Evolutionary conservation across 1,140 invertebrate species (phyloP), one percentile per base, ranked within the genome.

Genomic region (Platyscapa corneri): DNA sequence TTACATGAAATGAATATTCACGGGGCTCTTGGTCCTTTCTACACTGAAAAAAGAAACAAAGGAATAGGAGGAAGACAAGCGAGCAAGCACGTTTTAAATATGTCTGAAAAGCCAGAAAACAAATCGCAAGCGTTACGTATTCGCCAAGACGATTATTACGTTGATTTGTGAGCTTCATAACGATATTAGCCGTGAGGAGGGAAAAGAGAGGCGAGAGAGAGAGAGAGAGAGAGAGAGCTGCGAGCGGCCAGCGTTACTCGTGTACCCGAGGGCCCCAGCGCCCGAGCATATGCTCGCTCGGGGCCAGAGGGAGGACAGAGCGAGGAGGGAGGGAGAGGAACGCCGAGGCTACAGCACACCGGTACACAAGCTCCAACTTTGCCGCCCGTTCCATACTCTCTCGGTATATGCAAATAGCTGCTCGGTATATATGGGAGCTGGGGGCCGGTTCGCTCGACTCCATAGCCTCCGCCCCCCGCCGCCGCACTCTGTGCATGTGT

Each of bases 381-480:
- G 34, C 18, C 70, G 23, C 23, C 16, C 16, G 42, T 32, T 77
- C 75, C 32, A 27, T 27, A 49, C 74, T 53, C 75, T 34, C 75
- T 37, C n/a, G 77, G 49, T 39, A 79, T 39, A 79, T 79, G 77
- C 77, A 79, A 79, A 79, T 79, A n/a, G 20, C 32, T 0, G 16
- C 1, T 3, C 75, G 75, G 49, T 53, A 23, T 34, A 27, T 77
- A 49, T 42, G 20, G 5, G 75, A 27, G 30, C 16, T 6, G 37
- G 7, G 20, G 70, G 70, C 20, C 5, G 56, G 23, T 27, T 27
- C 2, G 5, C 23, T 60, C 23, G 23, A 1, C 56, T 27, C 27
- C 53, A n/a, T n/a, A n/a, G n/a, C n/a, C n/a, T n/a, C n/a, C n/a
- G n/a, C n/a, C n/a, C n/a, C n/a, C n/a, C n/a, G n/a, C n/a, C n/a